These are phyloP conservation scores for Chaetophractus vellerosus DNA, from an alignment of 2,797 vertebrate genomes.

Conservation along the genomic window DNA sequence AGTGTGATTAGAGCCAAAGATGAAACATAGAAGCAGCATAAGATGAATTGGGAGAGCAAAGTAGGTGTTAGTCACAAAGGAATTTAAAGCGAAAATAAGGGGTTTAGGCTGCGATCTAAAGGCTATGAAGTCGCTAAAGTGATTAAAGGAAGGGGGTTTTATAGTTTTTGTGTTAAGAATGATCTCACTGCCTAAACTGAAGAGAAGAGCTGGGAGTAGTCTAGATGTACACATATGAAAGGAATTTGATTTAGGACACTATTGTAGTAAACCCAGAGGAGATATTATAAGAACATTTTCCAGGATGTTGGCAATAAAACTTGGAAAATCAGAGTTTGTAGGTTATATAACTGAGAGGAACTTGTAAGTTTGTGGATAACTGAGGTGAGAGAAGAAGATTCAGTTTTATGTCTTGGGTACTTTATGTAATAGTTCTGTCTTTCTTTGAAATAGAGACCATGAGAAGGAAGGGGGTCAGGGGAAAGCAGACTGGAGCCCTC, in stretches of 20 bases:
- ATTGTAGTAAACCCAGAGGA: not conserved
- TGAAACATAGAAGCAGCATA: not conserved
- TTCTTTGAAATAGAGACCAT: not conserved
- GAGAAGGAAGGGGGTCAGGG: not conserved
- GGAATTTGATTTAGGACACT: not conserved
- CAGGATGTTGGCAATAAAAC: not conserved
- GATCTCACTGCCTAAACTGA: not conserved
- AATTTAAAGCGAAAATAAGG: not conserved
- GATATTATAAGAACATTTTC: not conserved
- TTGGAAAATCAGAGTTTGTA: not conserved
- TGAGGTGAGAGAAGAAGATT: not conserved
- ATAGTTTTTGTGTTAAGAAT: not conserved
- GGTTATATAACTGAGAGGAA: not conserved
- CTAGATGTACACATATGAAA: not conserved
- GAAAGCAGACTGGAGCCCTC: not conserved
- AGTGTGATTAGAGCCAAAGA: not conserved
- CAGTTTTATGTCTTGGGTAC: not conserved
- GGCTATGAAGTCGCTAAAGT: not conserved
- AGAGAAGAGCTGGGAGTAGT: not conserved
- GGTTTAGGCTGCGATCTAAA: not conserved
- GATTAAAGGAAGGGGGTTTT: not conserved
- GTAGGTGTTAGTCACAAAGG: not conserved
- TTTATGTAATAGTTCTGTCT: not conserved
- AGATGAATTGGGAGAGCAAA: not conserved
- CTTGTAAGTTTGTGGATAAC: not conserved